Conservation (phyloP, 2,888 invertebrate species). For the Platynereis dumerilii region DNA sequence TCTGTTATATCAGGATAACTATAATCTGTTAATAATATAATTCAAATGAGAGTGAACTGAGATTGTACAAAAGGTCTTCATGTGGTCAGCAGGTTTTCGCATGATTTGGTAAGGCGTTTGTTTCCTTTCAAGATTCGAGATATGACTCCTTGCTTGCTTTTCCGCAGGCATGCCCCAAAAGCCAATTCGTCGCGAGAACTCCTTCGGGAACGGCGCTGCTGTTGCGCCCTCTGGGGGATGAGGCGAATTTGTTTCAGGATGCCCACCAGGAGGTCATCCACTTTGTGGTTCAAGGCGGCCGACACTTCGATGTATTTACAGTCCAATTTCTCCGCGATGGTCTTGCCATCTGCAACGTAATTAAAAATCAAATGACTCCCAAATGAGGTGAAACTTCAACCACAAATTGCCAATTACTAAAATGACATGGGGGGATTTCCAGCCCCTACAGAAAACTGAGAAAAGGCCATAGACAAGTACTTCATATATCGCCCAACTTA, state of each 20-base stretch:
- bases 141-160: background rate
- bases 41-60: too few species aligned
- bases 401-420: too few species aligned
- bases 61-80: too few species aligned
- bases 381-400: too few species aligned
- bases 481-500: too few species aligned
- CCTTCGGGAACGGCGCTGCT: background rate
- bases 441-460: too few species aligned
- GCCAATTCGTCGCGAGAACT: background rate
- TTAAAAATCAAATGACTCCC: too few species aligned
- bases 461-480: too few species aligned
- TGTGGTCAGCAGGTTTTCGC: constrained; percentile 2
- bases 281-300: constrained; percentile 96
- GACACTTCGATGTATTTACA: constrained; percentile 95
- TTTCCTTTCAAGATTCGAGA: constrained; percentile 2
- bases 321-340: constrained; percentile 87
- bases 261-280: constrained; percentile 93
- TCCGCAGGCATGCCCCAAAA: background rate
- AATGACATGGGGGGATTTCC: too few species aligned
- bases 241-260: constrained; percentile 89
- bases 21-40: background rate
- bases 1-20: background rate
- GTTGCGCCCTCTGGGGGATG: constrained; percentile 54
- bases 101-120: background rate
- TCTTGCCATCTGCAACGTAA: constrained; percentile 82